phyloP scores from a whole-genome alignment of 2,888 invertebrate genomes.

The Cryptocephalus primarius region DNA sequence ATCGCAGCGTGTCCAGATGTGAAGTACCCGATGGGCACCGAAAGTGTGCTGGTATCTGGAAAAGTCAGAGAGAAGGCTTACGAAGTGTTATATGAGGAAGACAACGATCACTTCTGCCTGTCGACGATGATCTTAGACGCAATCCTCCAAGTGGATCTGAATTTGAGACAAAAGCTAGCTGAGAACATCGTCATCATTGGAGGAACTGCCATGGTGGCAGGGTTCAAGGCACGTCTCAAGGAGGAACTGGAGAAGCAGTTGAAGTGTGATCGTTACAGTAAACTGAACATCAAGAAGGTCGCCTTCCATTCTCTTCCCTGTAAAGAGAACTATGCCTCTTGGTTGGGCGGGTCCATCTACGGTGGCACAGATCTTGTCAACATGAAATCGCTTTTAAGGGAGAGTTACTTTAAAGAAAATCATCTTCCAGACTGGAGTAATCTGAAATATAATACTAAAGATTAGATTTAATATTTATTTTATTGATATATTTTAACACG shows the following conservation, averaged over 20 bases:
- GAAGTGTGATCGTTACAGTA: conserved; percentile 49
- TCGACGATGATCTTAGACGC: conserved; percentile 78
- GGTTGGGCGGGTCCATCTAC: conserved; percentile 79
- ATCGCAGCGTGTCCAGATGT: conserved; percentile 48
- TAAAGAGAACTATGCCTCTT: conserved; percentile 71
- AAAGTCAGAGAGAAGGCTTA: conserved; percentile 67
- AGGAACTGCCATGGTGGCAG: conserved; percentile 74
- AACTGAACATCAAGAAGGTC: conserved; percentile 52
- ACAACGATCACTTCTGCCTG: conserved; percentile 70
- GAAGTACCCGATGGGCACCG: conserved; percentile 51
- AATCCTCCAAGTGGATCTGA: conserved; percentile 71
- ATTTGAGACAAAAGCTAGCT: conserved; percentile 65
- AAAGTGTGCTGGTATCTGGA: conserved; percentile 54
- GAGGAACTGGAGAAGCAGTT: conserved; percentile 62
- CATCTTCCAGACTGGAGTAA: conserved; percentile 76
- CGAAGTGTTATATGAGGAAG: conserved; percentile 77
- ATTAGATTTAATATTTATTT: conserved; percentile 19
- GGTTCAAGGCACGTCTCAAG: conserved; percentile 69
- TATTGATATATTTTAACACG: no score
- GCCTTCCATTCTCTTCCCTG: conserved; percentile 74
- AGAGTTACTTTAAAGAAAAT: conserved; percentile 57
- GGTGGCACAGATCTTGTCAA: conserved; percentile 64
- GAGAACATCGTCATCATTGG: conserved; percentile 81
- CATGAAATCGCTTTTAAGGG: conserved; percentile 61
- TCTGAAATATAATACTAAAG: conserved; percentile 47